Evolutionary conservation across 2,797 vertebrate genomes (phyloP).

Genomic region (Onychomys leucogaster): DNA sequence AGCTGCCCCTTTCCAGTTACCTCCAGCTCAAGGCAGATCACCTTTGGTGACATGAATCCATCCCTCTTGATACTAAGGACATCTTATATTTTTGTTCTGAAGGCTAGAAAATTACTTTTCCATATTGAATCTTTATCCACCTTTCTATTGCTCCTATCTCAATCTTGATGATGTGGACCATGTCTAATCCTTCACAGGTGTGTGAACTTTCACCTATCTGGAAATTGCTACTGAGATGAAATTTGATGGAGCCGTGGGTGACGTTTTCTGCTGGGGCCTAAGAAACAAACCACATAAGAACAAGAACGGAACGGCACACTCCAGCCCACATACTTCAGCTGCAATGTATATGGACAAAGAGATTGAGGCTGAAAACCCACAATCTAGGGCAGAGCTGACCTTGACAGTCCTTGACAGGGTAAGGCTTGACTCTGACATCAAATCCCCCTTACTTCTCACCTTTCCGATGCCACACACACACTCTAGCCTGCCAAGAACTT

Average conservation of each 20-base stretch:
- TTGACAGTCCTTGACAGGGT: no score
- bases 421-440: background rate
- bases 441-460: background rate
- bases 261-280: slow-evolving; percentile 24
- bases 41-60: background rate
- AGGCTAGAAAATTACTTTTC: slow-evolving; percentile 65
- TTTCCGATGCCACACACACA: no score
- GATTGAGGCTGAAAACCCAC: background rate
- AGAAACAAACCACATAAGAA: background rate
- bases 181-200: slow-evolving; percentile 66
- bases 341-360: background rate
- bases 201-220: slow-evolving; percentile 49
- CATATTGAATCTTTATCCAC: background rate
- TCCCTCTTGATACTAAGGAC: background rate
- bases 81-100: slow-evolving; percentile 58
- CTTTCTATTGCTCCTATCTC: slow-evolving; percentile 9
- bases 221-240: slow-evolving; percentile 67
- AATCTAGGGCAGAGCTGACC: background rate
- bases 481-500: background rate
- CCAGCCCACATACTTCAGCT: background rate
- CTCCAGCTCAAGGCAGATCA: background rate
- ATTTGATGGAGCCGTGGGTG: slow-evolving; percentile 36
- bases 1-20: background rate
- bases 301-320: background rate
- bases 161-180: background rate